phyloP scores from a whole-genome alignment of 2,113 vertebrate genomes.

The Hipposideros armiger region DNA sequence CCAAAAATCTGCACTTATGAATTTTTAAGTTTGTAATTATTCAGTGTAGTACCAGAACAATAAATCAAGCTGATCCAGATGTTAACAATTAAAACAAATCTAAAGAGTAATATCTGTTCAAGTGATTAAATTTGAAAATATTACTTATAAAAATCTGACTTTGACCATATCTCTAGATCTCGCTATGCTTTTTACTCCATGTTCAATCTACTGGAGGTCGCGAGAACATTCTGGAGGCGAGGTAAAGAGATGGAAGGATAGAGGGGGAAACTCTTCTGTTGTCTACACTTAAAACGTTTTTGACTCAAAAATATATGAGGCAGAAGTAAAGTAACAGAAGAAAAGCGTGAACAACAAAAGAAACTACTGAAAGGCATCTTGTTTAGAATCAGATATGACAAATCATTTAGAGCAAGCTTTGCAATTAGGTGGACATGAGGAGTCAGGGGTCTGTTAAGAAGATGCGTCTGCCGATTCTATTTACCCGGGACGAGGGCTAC shows the following conservation, averaged over 20 bases:
- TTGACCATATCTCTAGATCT: neutral
- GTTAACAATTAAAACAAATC: constrained; percentile 4
- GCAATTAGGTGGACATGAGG: neutral
- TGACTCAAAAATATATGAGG: neutral
- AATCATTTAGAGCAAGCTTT: neutral
- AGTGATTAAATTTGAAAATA: neutral
- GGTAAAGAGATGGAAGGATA: neutral
- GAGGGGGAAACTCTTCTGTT: neutral
- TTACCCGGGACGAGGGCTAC: neutral
- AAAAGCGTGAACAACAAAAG: neutral
- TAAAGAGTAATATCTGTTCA: neutral
- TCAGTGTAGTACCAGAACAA: neutral
- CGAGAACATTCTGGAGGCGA: neutral
- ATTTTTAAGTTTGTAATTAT: neutral
- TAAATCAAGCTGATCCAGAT: neutral
- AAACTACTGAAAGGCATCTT: neutral
- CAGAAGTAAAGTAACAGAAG: neutral
- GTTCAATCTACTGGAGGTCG: neutral
- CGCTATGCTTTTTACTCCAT: neutral
- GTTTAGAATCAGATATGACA: neutral
- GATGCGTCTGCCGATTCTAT: neutral
- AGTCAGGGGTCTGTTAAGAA: neutral
- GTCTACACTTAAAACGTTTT: neutral
- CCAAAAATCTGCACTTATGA: neutral
- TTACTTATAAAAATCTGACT: neutral